phyloP scores from a whole-genome alignment of 1,140 invertebrate species.

The Bicyclus anynana region DNA sequence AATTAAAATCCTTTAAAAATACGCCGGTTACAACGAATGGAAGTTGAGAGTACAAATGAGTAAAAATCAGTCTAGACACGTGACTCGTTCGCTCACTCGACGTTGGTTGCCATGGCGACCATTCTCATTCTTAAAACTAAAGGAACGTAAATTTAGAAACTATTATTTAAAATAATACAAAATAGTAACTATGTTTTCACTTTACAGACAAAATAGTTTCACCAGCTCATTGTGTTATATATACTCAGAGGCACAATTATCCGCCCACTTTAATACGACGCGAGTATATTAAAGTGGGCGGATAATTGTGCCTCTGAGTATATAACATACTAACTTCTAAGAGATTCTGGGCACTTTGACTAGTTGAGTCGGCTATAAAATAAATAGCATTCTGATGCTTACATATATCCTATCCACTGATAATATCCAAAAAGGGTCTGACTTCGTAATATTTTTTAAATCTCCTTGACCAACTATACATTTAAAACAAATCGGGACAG shows the following conservation, averaged over 20 bases:
- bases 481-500: no score
- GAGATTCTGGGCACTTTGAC: constrained; percentile 23
- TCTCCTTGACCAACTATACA: no score
- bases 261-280: no score
- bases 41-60: constrained; percentile 27
- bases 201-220: background rate
- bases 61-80: constrained; percentile 69
- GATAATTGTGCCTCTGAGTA: no score
- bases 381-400: background rate
- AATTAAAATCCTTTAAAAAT: constrained; percentile 19
- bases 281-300: no score
- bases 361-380: constrained; percentile 6
- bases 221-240: no score
- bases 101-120: constrained; percentile 37
- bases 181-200: constrained; percentile 15
- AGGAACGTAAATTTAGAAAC: constrained; percentile 49
- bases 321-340: constrained; percentile 3
- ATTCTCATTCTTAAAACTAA: constrained; percentile 46
- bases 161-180: constrained; percentile 36
- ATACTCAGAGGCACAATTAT: no score
- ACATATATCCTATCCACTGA: background rate
- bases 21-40: constrained; percentile 16
- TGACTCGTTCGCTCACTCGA: constrained; percentile 38
- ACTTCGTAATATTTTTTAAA: background rate
- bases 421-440: background rate